Evolutionary conservation across 2,113 vertebrate species (phyloP), one percentile per base, ranked within the genome.

Genomic region (Hippocampus abdominalis): DNA sequence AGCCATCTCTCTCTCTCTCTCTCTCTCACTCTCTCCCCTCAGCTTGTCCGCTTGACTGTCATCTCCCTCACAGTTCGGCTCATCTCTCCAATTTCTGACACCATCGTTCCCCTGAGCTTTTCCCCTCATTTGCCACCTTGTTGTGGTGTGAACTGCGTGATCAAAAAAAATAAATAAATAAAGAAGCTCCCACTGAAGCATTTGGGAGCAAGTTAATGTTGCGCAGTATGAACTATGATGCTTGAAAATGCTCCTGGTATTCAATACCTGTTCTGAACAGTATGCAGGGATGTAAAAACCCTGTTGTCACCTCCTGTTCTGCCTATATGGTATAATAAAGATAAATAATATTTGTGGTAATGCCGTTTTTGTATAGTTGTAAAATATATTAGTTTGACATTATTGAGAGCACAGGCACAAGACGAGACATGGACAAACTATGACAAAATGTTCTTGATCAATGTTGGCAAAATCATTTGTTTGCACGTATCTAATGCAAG

Each of bases 51-150:
- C 25, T 36, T 20, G 21, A 67, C 27, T 49, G 46, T 48, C 21
- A 21, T 53, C 65, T 12, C 9, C 48, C 66, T 39, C 51, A 39
- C 27, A 15, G 21, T 36, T 68, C 66, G 15, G 21, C 21, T 68
- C 32, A 13, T 54, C 66, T 25, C 20, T 68, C 49, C 1, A n/a
- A 67, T 69, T 46, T 80, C 70, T 46, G 63, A 64, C 23, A 42
- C 42, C 63, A 27, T 18, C 46, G 42, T 46, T 64, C 40, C 63
- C 40, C 40, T 44, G 1, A 29, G 23, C 16, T 32, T 51, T 29
- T 2, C 42, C 25, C 3, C 27, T 21, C 46, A 48, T 51, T 66
- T 49, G 25, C 27, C 6, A 48, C 65, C 20, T 25, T n/a, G 65
- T 53, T 32, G 15, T 16, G 63, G 40, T 64, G 40, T 9, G 63